These are phyloP conservation scores for Rhadinocentrus ornatus DNA, from an alignment of 2,797 vertebrate genomes.

Conservation along the genomic window DNA sequence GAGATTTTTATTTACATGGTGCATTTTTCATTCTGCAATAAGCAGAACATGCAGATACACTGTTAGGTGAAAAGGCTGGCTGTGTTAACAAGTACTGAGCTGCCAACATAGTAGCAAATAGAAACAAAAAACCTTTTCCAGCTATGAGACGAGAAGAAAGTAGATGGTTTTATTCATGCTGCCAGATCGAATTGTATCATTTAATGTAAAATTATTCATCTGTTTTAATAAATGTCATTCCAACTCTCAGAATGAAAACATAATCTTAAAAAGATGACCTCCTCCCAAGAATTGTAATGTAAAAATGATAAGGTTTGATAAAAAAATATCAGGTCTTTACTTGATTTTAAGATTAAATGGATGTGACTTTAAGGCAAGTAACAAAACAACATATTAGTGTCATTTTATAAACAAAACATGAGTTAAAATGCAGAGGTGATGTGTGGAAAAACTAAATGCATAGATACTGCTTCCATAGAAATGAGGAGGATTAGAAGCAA, in stretches of 20 bases:
- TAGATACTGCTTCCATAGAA: neutral
- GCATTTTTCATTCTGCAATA: slow-evolving; percentile 26
- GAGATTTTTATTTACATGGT: slow-evolving; percentile 16
- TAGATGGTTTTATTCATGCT: neutral
- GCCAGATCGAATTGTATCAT: neutral
- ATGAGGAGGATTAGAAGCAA: too few species aligned
- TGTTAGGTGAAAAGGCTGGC: neutral
- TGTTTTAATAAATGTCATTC: neutral
- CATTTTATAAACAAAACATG: too few species aligned
- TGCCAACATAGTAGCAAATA: neutral
- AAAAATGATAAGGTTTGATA: neutral
- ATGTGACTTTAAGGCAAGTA: too few species aligned
- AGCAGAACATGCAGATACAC: too few species aligned
- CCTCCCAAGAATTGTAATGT: neutral
- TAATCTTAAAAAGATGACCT: too few species aligned
- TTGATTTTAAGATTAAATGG: too few species aligned
- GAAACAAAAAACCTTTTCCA: neutral
- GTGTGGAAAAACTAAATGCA: neutral
- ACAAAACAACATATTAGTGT: too few species aligned
- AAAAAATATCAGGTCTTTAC: too few species aligned
- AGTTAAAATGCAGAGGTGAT: neutral
- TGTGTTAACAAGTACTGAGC: neutral
- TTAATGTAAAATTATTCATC: neutral
- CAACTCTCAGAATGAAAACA: neutral
- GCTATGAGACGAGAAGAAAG: neutral